Conservation (phyloP, 1,140 invertebrate genomes). For the Monomorium pharaonis region DNA sequence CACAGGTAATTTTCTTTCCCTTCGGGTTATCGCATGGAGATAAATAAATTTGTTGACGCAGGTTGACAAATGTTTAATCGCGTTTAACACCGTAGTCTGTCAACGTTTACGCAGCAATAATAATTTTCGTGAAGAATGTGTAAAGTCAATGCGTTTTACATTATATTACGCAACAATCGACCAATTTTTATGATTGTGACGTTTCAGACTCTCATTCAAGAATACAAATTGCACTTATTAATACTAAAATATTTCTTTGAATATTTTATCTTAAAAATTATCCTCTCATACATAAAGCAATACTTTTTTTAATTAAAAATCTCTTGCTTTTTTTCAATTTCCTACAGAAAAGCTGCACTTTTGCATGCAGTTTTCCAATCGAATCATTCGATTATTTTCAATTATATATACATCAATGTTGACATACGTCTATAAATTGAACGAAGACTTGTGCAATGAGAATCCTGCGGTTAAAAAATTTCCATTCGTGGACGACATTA, state of each 20-base stretch:
- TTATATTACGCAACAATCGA: neutral
- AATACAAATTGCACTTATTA: neutral
- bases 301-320: neutral
- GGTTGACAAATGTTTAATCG: conserved; percentile 31
- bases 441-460: neutral
- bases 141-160: neutral
- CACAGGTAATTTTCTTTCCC: conserved; percentile 6
- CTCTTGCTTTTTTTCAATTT: neutral
- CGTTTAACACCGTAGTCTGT: conserved; percentile 14
- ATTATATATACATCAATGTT: too few species aligned
- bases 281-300: neutral
- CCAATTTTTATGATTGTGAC: neutral
- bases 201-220: neutral
- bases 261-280: neutral
- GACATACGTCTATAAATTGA: too few species aligned
- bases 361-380: neutral
- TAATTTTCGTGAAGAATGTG: conserved; percentile 17
- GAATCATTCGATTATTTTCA: too few species aligned
- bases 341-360: neutral
- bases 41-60: conserved; percentile 31
- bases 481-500: conserved; percentile 21
- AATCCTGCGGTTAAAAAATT: neutral
- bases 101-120: conserved; percentile 9
- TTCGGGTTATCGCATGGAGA: neutral
- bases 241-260: neutral